Conservation (phyloP, 2,888 invertebrate genomes). For the Archips crataeganus region DNA sequence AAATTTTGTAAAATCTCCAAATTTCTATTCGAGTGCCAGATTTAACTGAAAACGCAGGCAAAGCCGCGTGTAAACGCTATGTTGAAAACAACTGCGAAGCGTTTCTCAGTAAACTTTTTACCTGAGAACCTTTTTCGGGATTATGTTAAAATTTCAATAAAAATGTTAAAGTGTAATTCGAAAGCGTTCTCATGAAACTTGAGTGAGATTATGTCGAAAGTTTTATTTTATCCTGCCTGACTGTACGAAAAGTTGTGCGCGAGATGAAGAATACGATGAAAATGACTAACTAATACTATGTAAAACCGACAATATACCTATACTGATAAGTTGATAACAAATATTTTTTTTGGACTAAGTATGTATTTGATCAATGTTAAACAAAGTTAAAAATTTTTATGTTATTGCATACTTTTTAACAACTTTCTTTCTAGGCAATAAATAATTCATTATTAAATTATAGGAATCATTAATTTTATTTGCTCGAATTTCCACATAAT, state of each 20-base stretch:
- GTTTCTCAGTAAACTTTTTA: slow-evolving; percentile 6
- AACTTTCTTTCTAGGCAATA: neutral
- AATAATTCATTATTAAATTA: neutral
- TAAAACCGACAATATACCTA: neutral
- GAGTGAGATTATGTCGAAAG: slow-evolving; percentile 55
- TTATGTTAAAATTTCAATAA: slow-evolving; percentile 72
- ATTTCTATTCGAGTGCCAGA: too few species aligned
- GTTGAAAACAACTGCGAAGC: neutral
- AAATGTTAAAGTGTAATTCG: slow-evolving; percentile 67
- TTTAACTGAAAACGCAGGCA: too few species aligned
- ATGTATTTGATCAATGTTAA: too few species aligned
- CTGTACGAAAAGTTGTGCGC: slow-evolving; percentile 49
- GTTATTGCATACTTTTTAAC: too few species aligned
- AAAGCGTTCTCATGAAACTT: slow-evolving; percentile 65
- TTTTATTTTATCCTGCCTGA: slow-evolving; percentile 63
- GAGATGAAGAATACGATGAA: neutral
- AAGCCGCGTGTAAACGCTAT: too few species aligned
- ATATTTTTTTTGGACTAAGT: too few species aligned
- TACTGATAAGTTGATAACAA: too few species aligned
- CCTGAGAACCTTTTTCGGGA: slow-evolving; percentile 49
- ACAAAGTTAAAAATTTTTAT: too few species aligned
- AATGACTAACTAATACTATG: neutral
- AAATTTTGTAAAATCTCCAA: too few species aligned
- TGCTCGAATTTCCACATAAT: too few species aligned
- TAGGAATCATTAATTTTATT: too few species aligned